A percentile compares a stretch with the other conserved stretches of the same genome.
These are phyloP conservation scores for Esox masquinongy DNA, from an alignment of 2,797 vertebrate genomes.

Conservation along the genomic window DNA sequence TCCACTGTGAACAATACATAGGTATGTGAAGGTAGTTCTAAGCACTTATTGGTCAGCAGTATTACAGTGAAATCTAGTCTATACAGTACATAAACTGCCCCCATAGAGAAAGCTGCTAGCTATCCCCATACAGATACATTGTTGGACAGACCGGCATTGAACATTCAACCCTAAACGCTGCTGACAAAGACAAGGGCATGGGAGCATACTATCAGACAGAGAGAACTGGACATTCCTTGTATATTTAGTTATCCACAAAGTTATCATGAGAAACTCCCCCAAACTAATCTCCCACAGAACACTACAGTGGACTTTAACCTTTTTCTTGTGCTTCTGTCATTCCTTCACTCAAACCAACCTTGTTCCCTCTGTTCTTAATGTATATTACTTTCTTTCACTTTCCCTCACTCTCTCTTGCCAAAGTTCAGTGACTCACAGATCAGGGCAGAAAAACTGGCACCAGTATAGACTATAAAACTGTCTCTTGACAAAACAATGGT, in stretches of 20 bases:
- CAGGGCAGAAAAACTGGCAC: conserved; percentile 20
- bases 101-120: not conserved
- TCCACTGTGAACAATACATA: not conserved
- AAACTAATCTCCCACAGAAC: not conserved
- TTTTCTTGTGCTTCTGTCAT: not conserved
- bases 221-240: not conserved
- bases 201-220: conserved; percentile 34
- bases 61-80: not conserved
- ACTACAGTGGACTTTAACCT: not conserved
- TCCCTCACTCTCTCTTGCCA: not conserved
- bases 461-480: conserved; percentile 46
- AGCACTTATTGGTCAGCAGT: conserved; percentile 8
- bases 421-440: conserved; percentile 34
- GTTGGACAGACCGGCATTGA: conserved; percentile 27
- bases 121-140: not conserved
- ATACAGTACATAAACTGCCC: not conserved
- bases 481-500: conserved; percentile 59
- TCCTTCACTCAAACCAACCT: not conserved
- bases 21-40: conserved; percentile 25
- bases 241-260: conserved; percentile 4
- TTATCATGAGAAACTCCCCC: conserved; percentile 13
- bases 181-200: conserved; percentile 39
- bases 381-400: not conserved
- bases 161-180: conserved; percentile 33
- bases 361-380: not conserved